Base-by-base conservation (phyloP, 37 sponge, comb jelly and placozoan species). In the Spongilla lacustris region DNA sequence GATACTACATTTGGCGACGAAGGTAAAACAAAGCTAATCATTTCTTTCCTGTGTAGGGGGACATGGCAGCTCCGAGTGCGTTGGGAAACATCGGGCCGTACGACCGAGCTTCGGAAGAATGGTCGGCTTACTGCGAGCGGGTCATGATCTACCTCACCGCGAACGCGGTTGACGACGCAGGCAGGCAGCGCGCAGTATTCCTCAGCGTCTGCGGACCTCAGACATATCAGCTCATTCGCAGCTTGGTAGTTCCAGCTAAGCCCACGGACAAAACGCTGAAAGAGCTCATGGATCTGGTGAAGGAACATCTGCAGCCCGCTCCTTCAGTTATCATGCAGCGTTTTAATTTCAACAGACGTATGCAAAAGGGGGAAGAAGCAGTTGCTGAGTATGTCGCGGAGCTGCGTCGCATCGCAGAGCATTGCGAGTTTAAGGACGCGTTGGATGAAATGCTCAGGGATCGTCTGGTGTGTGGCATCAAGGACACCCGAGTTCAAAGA, bases 391-490 rank as follows among this genome's bases (percentile, higher is more conserved):
- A 75, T 81, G 68, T 84, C 23, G 84, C 80, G 14, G 82, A 81
- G 81, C 37, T 87, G 0, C 68, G 75, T 6, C 0, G 41, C 2
- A 26, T 83, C 36, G 41, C 84, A 14, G 36, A 46, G 22, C 24
- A 38, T 35, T 89, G 90, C 31, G 35, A 84, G 3, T 87, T 81
- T 28, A 77, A 76, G 11, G 71, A 25, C n/a, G 11, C 49, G 8
- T 72, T 89, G 22, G 68, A 84, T 29, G 73, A 13, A 10, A 71
- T 75, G 79, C 35, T 88, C 12, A 17, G 83, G 8, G 89, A 82
- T n/a, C 49, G 83, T 22, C 2, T 87, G 1, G 87, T 87, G 29
- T 87, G 81, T 73, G 87, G 87, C 11, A 80, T 87, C 19, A 80
- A 74, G 36, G 68, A 80, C 38, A 33, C 24, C 34, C 10, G 9